phyloP scores from a whole-genome alignment of 2,888 invertebrate genomes.

The Tetheella fluctuosa region DNA sequence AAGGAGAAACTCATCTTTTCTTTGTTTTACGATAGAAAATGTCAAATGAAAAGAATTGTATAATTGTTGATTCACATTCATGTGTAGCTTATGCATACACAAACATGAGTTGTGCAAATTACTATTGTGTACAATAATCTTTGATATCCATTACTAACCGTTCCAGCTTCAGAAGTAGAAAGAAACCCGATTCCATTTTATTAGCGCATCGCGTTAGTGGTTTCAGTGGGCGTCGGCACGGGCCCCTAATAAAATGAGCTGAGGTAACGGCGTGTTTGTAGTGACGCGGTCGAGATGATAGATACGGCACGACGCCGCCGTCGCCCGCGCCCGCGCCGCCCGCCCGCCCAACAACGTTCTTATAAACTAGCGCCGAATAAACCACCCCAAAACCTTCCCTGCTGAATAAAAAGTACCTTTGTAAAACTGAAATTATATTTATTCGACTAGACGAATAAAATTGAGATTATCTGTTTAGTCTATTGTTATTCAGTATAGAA shows the following conservation, averaged over 20 bases:
- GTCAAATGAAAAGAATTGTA: no score
- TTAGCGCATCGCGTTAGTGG: conserved; percentile 64
- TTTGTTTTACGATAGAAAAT: no score
- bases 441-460: conserved; percentile 8
- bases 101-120: neutral
- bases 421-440: conserved; percentile 31
- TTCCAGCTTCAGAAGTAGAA: conserved; percentile 41
- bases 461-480: neutral
- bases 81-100: no score
- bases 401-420: conserved; percentile 41
- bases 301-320: conserved; percentile 70
- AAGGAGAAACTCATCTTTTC: no score
- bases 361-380: conserved; percentile 66
- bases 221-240: conserved; percentile 50
- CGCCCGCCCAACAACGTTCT: conserved; percentile 43
- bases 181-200: conserved; percentile 54
- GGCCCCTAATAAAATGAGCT: conserved; percentile 78
- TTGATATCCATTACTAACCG: conserved; percentile 32
- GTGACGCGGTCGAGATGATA: conserved; percentile 73
- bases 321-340: conserved; percentile 40
- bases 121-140: conserved; percentile 17
- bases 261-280: conserved; percentile 79
- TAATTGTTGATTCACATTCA: no score
- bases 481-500: neutral
- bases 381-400: conserved; percentile 21